Percentiles rank a stretch among this genome's conserved stretches.
phyloP scores from a whole-genome alignment of 2,888 invertebrate species.

The Tridacna gigas region DNA sequence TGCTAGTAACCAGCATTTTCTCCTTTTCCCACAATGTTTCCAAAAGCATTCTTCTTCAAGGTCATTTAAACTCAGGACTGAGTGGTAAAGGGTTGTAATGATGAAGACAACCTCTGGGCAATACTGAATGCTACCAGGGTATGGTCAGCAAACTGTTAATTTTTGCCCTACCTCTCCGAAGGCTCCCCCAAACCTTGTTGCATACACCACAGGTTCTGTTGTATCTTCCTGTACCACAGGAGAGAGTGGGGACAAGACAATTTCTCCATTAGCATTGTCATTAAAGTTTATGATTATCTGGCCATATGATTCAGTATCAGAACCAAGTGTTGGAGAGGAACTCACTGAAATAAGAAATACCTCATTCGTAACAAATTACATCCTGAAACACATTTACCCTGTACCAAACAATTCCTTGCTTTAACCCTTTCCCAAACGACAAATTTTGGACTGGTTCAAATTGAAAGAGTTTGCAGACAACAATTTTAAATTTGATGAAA shows the following conservation, averaged over 20 bases:
- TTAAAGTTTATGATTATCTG: slow-evolving; percentile 81
- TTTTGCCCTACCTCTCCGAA: slow-evolving; percentile 79
- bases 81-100: neutral
- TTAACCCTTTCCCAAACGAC: too few relatives aligned
- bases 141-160: neutral
- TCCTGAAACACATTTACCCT: too few relatives aligned
- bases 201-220: slow-evolving; percentile 69
- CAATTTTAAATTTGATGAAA: too few relatives aligned
- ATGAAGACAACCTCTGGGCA: too few relatives aligned
- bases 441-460: too few relatives aligned
- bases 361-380: too few relatives aligned
- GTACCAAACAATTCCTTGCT: too few relatives aligned
- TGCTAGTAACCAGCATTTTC: neutral
- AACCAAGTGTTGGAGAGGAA: slow-evolving; percentile 79
- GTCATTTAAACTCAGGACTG: neutral
- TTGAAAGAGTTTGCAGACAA: too few relatives aligned
- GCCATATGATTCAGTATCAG: slow-evolving; percentile 73
- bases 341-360: slow-evolving; percentile 67
- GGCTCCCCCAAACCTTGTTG: slow-evolving; percentile 78
- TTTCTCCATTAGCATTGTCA: slow-evolving; percentile 81
- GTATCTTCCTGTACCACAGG: slow-evolving; percentile 73
- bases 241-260: slow-evolving; percentile 74
- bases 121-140: too few relatives aligned
- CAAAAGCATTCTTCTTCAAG: neutral
- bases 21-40: neutral